Base-by-base conservation (phyloP, 64 coral and sea anemone species). In the Stylophora pistillata region DNA sequence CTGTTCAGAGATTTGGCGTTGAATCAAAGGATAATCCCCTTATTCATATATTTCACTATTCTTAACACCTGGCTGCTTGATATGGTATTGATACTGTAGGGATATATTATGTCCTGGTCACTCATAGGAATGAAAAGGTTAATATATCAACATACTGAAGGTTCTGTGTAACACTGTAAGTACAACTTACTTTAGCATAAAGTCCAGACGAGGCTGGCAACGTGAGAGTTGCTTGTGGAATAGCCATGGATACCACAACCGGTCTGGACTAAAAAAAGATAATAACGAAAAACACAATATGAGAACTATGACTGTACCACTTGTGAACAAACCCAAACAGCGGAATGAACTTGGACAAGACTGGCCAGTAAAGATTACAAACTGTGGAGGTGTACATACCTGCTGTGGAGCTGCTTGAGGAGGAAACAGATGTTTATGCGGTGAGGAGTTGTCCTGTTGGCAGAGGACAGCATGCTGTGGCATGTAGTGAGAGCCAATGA, bases 361-460 rank as follows among this genome's bases (percentile, higher is more conserved):
- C 37, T 47, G 37, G 37, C 37, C 37, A 4, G 37, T 47, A 47
- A 26, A 25, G 12, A 10, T n/a, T 26, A 55, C 30, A 73, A 55
- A 41, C 27, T 29, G 20, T 68, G 53, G 71, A 52, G 20, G 4
- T 21, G 6, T 31, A 71, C 4, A 66, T 52, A 92, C 89, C 56
- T 96, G 90, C 56, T 92, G 90, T 21, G 61, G 15, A 15, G 77
- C 9, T 3, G 86, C 77, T 33, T 93, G 78, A 16, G 91, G 21
- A 11, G 86, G 55, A 87, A 96, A 96, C 55, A 96, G 72, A 90
- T 96, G 94, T 37, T 96, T 96, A 32, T 96, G 85, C 3, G 94
- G 94, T 7, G 91, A 96, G 55, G 92, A 14, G 17, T 85, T 88
- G 15, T 96, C 94, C 15, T 87, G 53, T 61, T 95, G 94, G 28